Evolutionary conservation across 2,797 vertebrate genomes (phyloP).

Genomic region (Parauchenoglanis punctatus): DNA sequence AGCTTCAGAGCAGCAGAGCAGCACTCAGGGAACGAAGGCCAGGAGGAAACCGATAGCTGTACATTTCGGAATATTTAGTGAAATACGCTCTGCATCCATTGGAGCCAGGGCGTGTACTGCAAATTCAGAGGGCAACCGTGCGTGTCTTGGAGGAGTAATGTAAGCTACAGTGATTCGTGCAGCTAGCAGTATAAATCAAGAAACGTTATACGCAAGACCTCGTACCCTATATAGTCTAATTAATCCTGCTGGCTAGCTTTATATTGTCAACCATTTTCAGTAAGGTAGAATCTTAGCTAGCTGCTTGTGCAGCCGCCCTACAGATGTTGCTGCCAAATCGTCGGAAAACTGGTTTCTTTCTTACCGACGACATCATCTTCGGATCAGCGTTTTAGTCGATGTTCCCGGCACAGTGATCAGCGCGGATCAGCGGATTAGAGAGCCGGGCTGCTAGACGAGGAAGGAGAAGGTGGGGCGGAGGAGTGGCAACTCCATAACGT

Average conservation of each 20-base stretch:
- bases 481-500: conserved; percentile 25
- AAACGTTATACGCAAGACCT: not conserved
- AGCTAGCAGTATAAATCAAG: conserved; percentile 27
- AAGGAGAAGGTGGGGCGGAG: conserved; percentile 47
- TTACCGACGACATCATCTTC: conserved; percentile 33
- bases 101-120: conserved; percentile 44
- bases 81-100: conserved; percentile 19
- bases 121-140: conserved; percentile 36
- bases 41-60: conserved; percentile 41
- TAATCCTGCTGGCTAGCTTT: conserved; percentile 23
- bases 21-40: conserved; percentile 57
- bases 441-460: conserved; percentile 41
- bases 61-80: conserved; percentile 3
- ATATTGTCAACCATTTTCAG: conserved; percentile 41
- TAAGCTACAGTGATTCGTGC: not conserved
- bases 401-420: conserved; percentile 8
- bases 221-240: not conserved
- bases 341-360: conserved; percentile 32
- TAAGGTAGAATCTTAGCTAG: conserved; percentile 2
- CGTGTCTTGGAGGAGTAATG: conserved; percentile 22
- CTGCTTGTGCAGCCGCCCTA: conserved; percentile 29
- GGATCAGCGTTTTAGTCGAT: conserved; percentile 24
- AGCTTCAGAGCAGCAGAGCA: conserved; percentile 59
- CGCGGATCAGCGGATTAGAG: conserved; percentile 46
- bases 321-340: conserved; percentile 43